Evolutionary conservation across 2,888 invertebrate species (phyloP).

Genomic region (Eilema depressum): DNA sequence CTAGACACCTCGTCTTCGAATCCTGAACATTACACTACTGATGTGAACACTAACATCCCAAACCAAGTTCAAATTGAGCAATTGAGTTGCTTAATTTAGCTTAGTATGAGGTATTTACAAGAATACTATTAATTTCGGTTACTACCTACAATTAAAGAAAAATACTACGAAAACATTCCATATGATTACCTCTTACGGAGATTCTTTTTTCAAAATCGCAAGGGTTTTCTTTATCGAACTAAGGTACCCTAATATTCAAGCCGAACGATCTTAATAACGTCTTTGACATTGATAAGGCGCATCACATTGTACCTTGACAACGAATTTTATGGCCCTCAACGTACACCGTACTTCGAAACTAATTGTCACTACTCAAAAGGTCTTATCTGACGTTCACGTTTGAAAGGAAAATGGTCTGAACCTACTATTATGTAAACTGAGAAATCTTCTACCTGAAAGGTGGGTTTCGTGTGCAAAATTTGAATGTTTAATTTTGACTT

Average conservation of each 20-base stretch:
- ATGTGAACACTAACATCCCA: no score
- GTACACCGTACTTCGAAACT: neutral
- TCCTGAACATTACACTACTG: no score
- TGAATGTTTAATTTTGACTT: neutral
- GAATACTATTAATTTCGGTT: no score
- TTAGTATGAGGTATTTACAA: no score
- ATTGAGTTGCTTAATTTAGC: no score
- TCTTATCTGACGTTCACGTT: neutral
- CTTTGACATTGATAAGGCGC: conserved; percentile 24
- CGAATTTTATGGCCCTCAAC: neutral
- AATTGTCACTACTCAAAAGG: neutral
- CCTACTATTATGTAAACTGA: neutral
- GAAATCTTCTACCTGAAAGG: no score
- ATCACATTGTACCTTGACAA: conserved; percentile 15
- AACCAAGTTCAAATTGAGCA: no score
- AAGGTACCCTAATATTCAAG: conserved; percentile 41
- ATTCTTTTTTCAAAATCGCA: neutral
- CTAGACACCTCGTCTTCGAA: no score
- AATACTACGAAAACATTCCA: no score
- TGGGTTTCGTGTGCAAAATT: neutral
- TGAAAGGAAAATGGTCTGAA: neutral
- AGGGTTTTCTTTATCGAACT: neutral
- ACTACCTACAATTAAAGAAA: no score
- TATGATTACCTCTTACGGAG: no score
- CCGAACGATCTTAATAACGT: conserved; percentile 43